Evolutionary conservation across 1,140 invertebrate species (phyloP), one percentile per base, ranked within the genome.

Genomic region (Diorhabda elongata): DNA sequence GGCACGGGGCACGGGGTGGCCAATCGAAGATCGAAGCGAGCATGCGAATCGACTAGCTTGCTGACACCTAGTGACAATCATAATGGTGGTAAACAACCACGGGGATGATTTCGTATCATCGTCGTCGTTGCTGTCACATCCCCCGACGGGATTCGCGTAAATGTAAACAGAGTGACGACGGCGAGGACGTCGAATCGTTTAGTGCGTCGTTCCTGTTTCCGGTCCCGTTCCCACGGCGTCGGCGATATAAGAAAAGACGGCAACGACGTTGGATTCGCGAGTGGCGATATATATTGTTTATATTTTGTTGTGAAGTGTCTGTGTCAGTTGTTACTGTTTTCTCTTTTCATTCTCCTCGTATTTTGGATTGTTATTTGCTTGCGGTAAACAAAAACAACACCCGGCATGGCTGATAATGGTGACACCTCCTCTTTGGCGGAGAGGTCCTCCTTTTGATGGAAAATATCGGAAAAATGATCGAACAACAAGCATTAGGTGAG

Each of bases 401-500:
- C 42, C 44, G 8, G 26, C 11, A 68, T 56, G 60, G 11, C 62
- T 61, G 58, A 73, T 70, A 64, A 62, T 70, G 67, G 66, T 64
- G 43, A 45, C 64, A 56, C 58, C 45, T 11, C 67, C 66, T 60
- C 65, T 58, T 61, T 66, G 70, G 60, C 11, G 64, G 72, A 64
- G 68, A 60, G 64, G 69, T 64, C 68, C 69, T 75, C 65, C 70
- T 65, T 68, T 77, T 79, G 76, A 88, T 88, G 87, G 87, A 88
- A 81, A 87, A 86, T 79, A 86, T 88, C 80, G 86, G 83, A 79
- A 85, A 87, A 77, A 87, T 88, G 82, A 84, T 86, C 79, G 86
- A 88, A 83, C 83, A 86, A 77, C 85, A 85, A 81, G 81, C 85
- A 78, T 84, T 86, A 78, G 84, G 82, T 79, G 83, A 86, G 81